Percentiles rank a stretch among this genome's conserved stretches.
phyloP scores from a whole-genome alignment of 2,113 vertebrate genomes.

The Heptranchias perlo region DNA sequence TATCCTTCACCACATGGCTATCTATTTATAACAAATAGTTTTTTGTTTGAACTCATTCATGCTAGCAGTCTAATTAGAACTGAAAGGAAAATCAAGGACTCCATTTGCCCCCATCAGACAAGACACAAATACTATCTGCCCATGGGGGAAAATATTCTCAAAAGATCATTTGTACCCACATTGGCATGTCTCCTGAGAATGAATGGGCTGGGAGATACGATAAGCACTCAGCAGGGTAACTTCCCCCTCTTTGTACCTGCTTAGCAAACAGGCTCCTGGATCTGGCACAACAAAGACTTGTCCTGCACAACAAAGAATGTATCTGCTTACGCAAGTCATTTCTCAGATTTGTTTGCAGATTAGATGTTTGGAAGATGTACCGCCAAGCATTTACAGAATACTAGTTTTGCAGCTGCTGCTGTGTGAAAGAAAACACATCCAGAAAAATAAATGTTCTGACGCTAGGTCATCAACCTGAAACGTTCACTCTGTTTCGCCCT shows the following conservation, averaged over 20 bases:
- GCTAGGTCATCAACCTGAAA: too few species aligned
- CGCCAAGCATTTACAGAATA: background rate
- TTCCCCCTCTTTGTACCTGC: background rate
- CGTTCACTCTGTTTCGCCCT: too few species aligned
- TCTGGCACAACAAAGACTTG: background rate
- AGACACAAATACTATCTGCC: background rate
- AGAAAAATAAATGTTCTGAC: background rate
- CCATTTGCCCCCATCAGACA: too few species aligned
- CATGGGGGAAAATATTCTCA: background rate
- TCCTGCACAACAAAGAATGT: background rate
- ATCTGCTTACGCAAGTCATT: background rate
- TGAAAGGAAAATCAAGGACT: background rate
- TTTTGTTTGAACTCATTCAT: background rate
- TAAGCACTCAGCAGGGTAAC: background rate
- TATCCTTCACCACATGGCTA: too few species aligned
- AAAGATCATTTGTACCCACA: background rate
- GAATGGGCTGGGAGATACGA: background rate
- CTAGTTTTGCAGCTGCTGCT: background rate
- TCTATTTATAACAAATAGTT: too few species aligned
- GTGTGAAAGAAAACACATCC: background rate
- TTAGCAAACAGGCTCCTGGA: background rate
- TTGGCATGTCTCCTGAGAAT: background rate
- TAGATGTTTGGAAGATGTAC: background rate
- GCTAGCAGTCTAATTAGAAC: background rate
- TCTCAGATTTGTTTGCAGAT: background rate